Evolutionary conservation across 1,140 invertebrate genomes (phyloP).

Genomic region (Drosophila saltans): DNA sequence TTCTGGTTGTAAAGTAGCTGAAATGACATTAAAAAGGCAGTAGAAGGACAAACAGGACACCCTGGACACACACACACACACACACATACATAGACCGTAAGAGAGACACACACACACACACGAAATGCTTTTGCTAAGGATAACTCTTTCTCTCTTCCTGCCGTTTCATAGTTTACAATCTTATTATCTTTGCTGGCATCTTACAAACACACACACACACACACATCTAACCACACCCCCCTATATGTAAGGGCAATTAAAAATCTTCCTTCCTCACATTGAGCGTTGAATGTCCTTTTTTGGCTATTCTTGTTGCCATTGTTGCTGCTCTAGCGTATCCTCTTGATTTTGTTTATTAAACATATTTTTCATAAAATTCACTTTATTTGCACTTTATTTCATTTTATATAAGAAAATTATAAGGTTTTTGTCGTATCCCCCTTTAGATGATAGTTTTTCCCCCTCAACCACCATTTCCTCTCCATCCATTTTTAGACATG

Average conservation of each 20-base stretch:
- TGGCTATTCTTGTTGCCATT: conserved; percentile 38
- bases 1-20: conserved; percentile 72
- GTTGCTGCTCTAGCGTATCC: conserved; percentile 39
- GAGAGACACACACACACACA: conserved; percentile 31
- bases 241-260: conserved; percentile 66
- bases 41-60: conserved; percentile 48
- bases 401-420: conserved; percentile 68
- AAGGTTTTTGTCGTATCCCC: conserved; percentile 34
- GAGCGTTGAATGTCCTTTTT: conserved; percentile 66
- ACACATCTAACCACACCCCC: neutral
- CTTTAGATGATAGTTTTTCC: conserved; percentile 57
- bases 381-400: conserved; percentile 80
- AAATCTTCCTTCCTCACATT: conserved; percentile 59
- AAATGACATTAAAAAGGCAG: conserved; percentile 76
- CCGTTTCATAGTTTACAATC: conserved; percentile 74
- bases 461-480: neutral
- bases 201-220: conserved; percentile 25
- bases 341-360: conserved; percentile 79
- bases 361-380: conserved; percentile 80
- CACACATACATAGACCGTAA: neutral
- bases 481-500: neutral
- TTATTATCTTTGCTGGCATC: conserved; percentile 68
- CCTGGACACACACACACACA: conserved; percentile 33
- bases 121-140: conserved; percentile 31
- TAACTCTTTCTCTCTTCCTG: conserved; percentile 30